Evolutionary conservation across 2,797 vertebrate genomes (phyloP), one percentile per base, ranked within the genome.

Genomic region (Uromys caudimaculatus): DNA sequence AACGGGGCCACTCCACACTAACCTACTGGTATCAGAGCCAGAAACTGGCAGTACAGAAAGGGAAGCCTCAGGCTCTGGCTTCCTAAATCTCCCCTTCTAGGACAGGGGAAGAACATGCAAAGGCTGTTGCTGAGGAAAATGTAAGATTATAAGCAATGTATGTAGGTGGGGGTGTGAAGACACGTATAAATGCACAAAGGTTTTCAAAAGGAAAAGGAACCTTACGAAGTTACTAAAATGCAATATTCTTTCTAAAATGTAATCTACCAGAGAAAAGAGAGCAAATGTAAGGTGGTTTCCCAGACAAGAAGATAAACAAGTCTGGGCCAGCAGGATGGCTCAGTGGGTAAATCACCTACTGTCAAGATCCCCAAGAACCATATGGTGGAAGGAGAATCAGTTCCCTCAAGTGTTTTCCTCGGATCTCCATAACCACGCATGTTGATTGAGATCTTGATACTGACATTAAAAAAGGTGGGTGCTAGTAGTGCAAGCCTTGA

Each of bases 21-120:
- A 93, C 90, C 89, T 92, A 95, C 52, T 97, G 88, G 90, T 88
- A 96, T 78, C 67, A 47, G 29, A 89, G 92, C 90, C 93, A 97
- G 90, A 86, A 88, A 82, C 44, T 52, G 83, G 88, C 76, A 89
- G 41, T 35, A 47, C 3, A 50, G 24, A 7, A 83, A 91, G 92
- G 56, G 83, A 93, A 78, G 69, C 62, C 50, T 47, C 24, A 94
- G 56, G 11, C 52, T 84, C 47, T 62, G 35, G 67, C 50, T 96
- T 54, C 91, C 64, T 52, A 62, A 12, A 89, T 13, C 71, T 84
- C 41, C 77, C 35, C 81, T 58, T 84, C 77, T 50, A 88, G 14
- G 62, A 77, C 10, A 84, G 3, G 44, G 10, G 3, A n/a, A 71
- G 32, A 69, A 23, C 83, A 92, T 73, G 35, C 58, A 95, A 93